Base-by-base conservation (phyloP, 2,888 invertebrate genomes). In the Barypeithes pellucidus region DNA sequence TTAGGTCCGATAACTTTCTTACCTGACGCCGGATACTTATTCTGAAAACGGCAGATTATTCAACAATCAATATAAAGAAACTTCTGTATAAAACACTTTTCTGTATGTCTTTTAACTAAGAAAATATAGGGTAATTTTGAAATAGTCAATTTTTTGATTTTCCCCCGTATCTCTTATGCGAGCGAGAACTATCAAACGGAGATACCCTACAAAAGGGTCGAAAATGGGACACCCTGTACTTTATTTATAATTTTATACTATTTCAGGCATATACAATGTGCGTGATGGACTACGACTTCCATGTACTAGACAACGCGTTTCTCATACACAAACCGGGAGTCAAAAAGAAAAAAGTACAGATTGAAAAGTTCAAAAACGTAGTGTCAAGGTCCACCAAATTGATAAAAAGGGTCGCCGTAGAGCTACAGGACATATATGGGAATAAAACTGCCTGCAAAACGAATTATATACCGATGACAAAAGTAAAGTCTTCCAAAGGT, bases 271-370 rank as follows among this genome's bases (percentile, higher is more conserved):
- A 75, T 61, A 70, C 80, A 16, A 69, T 81, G 65, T 81, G 81
- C 59, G 63, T 81, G 12, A 65, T 80, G 71, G 76, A 81, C 50
- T 81, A 81, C 71, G 72, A 79, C 33, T 81, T 81, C 54, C 63
- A 78, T 20, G 78, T 81, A 0, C 66, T 81, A n/a, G 76, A 81
- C 66, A 81, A 81, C 67, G 81, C 80, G 0, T 81, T 81, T 67
- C 68, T 81, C 24, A 78, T 80, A 4, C 81, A 81, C 77, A 81
- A 79, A 69, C 81, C 81, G 0, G 81, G 81, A 9, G 73, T 81
- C 9, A 81, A 81, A 65, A 80, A 80, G 68, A 78, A 79, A 66
- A 81, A 81, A 69, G 77, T 80, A 5, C 81, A 81, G 74, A 63
- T 76, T 14, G 12, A 72, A 2, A 80, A 79, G 57, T 77, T 77